A percentile compares a stretch with the other conserved stretches of the same genome.
Conservation (phyloP, 2,113 vertebrate genomes). For the Balaenoptera acutorostrata region DNA sequence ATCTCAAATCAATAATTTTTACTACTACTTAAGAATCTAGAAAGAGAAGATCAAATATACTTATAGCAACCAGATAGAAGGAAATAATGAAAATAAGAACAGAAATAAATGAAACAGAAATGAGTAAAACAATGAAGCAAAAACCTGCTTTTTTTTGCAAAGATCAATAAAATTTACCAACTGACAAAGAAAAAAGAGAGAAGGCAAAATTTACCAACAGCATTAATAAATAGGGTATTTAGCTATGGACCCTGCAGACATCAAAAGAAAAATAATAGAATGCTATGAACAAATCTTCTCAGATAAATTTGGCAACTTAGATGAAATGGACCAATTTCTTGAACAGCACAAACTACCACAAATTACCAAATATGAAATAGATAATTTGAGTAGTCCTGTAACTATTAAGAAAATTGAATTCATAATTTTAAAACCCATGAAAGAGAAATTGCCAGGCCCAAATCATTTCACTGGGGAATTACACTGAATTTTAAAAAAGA, state of each 20-base stretch:
- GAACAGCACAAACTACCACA: not conserved
- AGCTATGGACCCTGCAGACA: not conserved
- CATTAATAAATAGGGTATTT: not conserved
- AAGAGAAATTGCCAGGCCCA: not conserved
- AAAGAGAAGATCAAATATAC: not conserved
- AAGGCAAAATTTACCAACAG: not conserved
- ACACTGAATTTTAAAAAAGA: not conserved
- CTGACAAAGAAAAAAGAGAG: not conserved
- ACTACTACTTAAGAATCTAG: not conserved
- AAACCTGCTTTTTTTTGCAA: not conserved
- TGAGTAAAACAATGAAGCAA: not conserved
- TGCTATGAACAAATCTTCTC: not conserved
- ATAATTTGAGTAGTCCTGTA: not conserved
- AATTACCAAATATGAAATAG: not conserved
- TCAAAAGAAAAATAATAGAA: not conserved
- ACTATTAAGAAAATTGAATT: not conserved
- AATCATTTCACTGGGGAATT: not conserved
- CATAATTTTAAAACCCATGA: not conserved
- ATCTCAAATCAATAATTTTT: not conserved
- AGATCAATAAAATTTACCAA: not conserved
- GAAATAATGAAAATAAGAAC: not conserved
- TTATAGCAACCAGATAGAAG: not conserved
- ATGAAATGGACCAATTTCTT: not conserved
- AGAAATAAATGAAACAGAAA: constrained; percentile 8
- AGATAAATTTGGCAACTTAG: not conserved